Conservation (phyloP, 1,140 invertebrate species). For the Diachasma alloeum region DNA sequence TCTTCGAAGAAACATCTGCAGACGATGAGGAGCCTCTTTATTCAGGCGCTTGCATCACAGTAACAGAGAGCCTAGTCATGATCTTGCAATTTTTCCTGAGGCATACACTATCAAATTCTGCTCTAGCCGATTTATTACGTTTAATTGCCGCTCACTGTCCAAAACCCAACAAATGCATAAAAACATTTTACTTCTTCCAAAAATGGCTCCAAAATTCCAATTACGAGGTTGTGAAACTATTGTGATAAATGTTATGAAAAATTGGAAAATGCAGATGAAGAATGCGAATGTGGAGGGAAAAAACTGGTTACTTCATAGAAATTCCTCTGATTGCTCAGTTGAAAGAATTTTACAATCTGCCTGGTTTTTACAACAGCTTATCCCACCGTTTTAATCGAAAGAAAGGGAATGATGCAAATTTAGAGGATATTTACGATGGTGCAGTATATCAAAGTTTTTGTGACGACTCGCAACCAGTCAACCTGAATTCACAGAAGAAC, state of each 20-base stretch:
- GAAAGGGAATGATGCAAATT: slow-evolving; percentile 25
- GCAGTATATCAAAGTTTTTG: slow-evolving; percentile 31
- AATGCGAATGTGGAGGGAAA: not conserved
- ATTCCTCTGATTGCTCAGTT: slow-evolving; percentile 29
- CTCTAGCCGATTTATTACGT: slow-evolving; percentile 1
- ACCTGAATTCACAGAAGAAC: not conserved
- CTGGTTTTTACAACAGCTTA: slow-evolving; percentile 16
- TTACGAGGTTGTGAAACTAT: slow-evolving; percentile 14
- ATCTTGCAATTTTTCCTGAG: no score
- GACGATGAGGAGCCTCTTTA: no score
- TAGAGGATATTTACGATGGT: slow-evolving; percentile 39
- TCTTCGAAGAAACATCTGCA: no score
- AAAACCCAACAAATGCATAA: no score
- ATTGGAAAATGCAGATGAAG: not conserved
- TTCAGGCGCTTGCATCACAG: no score
- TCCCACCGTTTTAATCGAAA: slow-evolving; percentile 10
- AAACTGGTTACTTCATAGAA: slow-evolving; percentile 15
- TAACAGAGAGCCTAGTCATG: no score
- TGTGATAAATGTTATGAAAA: not conserved
- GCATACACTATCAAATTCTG: no score
- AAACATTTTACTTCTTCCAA: slow-evolving; percentile 20
- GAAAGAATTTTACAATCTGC: slow-evolving; percentile 17
- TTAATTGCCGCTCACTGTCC: slow-evolving; percentile 25
- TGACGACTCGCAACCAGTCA: not conserved
- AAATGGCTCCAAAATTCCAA: slow-evolving; percentile 15